Evolutionary conservation across 1,140 invertebrate species (phyloP).

Genomic region (Oryctes rhinoceros): DNA sequence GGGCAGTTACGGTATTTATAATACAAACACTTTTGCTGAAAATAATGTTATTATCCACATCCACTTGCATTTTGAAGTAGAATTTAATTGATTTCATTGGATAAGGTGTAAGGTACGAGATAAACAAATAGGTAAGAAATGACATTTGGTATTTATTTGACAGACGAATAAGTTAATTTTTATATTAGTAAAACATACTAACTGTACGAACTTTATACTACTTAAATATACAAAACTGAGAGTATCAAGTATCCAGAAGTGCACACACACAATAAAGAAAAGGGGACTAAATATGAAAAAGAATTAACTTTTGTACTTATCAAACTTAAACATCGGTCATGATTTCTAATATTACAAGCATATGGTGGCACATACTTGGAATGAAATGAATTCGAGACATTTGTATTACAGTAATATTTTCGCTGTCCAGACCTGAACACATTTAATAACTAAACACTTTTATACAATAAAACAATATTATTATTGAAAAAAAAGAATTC

Average conservation of each 20-base stretch:
- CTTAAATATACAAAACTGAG: slow-evolving; percentile 30
- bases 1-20: no score
- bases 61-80: no score
- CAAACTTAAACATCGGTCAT: slow-evolving; percentile 18
- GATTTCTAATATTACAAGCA: slow-evolving; percentile 24
- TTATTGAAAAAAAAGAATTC: slow-evolving; percentile 40
- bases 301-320: slow-evolving; percentile 15
- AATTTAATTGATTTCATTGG: no score
- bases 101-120: not conserved
- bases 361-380: not conserved
- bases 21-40: no score
- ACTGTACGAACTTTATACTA: not conserved
- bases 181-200: slow-evolving; percentile 24
- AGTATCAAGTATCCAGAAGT: slow-evolving; percentile 11
- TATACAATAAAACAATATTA: slow-evolving; percentile 29
- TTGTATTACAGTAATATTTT: slow-evolving; percentile 31
- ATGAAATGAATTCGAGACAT: slow-evolving; percentile 26
- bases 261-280: slow-evolving; percentile 2
- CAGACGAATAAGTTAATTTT: slow-evolving; percentile 26
- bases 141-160: slow-evolving; percentile 32
- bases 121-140: slow-evolving; percentile 22
- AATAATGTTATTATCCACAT: no score
- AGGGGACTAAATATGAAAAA: not conserved
- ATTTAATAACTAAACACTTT: slow-evolving; percentile 21
- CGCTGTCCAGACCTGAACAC: slow-evolving; percentile 16